A percentile compares a stretch with the other conserved stretches of the same genome.
Evolutionary conservation across 1,140 invertebrate genomes (phyloP).

Genomic region (Bombus haemorrhoidalis): DNA sequence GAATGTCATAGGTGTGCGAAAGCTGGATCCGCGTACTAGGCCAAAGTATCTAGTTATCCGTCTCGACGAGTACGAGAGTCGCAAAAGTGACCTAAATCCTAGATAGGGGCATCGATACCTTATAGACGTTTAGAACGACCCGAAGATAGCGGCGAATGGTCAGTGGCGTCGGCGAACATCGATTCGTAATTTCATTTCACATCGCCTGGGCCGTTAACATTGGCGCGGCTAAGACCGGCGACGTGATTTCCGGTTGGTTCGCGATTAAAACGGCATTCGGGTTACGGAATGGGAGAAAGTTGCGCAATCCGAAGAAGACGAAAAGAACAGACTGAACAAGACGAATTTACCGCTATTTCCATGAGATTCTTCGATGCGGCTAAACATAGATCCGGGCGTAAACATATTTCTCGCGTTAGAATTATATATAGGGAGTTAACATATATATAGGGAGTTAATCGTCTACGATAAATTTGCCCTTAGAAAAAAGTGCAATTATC

Average conservation of each 20-base stretch:
- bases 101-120: slow-evolving; percentile 42
- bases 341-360: too few relatives aligned
- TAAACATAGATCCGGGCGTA: too few relatives aligned
- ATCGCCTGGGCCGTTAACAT: slow-evolving; percentile 13
- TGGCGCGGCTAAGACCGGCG: slow-evolving; percentile 9
- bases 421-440: too few relatives aligned
- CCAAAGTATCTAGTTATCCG: slow-evolving; percentile 5
- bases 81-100: slow-evolving; percentile 58
- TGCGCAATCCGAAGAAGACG: not conserved
- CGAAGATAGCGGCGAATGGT: slow-evolving; percentile 41
- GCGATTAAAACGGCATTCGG: slow-evolving; percentile 11
- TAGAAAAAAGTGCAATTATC: too few relatives aligned
- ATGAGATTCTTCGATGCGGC: too few relatives aligned
- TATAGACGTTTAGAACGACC: not conserved
- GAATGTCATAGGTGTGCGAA: not conserved
- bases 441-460: too few relatives aligned
- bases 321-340: too few relatives aligned
- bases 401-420: too few relatives aligned
- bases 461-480: too few relatives aligned
- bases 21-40: not conserved
- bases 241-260: slow-evolving; percentile 36
- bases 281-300: slow-evolving; percentile 2
- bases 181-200: slow-evolving; percentile 37
- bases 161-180: slow-evolving; percentile 25
- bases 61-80: slow-evolving; percentile 20